Evolutionary conservation across 2,113 vertebrate genomes (phyloP), one percentile per base, ranked within the genome.

Genomic region (Apteryx mantelli): DNA sequence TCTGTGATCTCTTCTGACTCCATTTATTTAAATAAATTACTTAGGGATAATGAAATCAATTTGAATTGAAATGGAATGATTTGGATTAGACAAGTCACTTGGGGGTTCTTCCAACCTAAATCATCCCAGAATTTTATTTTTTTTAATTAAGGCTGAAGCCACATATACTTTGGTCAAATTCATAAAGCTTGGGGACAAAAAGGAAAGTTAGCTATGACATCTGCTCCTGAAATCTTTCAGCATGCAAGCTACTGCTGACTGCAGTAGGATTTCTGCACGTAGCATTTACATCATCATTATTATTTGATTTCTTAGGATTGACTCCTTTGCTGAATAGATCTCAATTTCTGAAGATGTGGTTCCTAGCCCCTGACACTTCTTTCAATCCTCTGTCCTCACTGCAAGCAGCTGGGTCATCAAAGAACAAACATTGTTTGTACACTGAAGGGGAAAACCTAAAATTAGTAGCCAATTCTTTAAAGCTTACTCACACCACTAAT

Each of bases 41-140:
- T 95, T 91, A 20, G 66, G 95, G 75, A 68, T 95, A 97, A 97
- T 95, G 81, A 95, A 93, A 97, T 95, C 84, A 95, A 50, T 95
- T 96, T 93, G 75, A 81, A 91, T 68, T 92, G 82, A 89, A 95
- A 94, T 80, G 32, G 89, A 92, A 95, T 91, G 24, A 93, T 82
- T 95, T 93, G 86, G 74, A 91, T 96, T 95, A 95, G 58, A 77
- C 65, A 46, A 95, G 70, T 94, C 92, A 94, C 55, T 95, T 34
- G 68, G 84, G 92, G 87, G 40, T 77, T 92, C 84, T 95, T 95
- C 95, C 91, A 95, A 79, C 64, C 71, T 92, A 93, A 97, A 95
- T 92, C 52, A 85, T 91, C 77, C 69, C 92, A 91, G 91, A 84
- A 91, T 84, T 89, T 50, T 86, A 91, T 81, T 88, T 96, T 91